Conservation (phyloP, 2,113 vertebrate species). For the Chitala chitala region DNA sequence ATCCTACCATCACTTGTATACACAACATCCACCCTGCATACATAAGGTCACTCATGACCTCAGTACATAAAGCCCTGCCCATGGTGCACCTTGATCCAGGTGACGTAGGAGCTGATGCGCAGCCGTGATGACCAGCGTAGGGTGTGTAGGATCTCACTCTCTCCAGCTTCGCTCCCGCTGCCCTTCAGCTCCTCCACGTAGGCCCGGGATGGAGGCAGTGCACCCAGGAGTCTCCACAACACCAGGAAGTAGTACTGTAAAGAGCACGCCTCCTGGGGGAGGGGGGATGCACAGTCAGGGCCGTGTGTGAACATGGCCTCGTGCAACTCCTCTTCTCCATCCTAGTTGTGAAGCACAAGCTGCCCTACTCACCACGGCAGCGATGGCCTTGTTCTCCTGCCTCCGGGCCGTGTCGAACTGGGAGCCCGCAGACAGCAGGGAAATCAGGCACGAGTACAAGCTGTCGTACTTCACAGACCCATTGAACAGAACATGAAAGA, state of each 20-base stretch:
- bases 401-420: conserved; percentile 85
- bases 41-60: no score
- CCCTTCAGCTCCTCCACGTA: conserved; percentile 85
- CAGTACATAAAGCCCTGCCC: background rate
- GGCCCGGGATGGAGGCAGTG: conserved; percentile 84
- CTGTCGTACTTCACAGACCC: conserved; percentile 80
- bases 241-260: conserved; percentile 95
- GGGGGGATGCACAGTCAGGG: no score
- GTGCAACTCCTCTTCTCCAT: no score
- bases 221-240: conserved; percentile 88
- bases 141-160: conserved; percentile 90
- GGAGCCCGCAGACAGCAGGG: conserved; percentile 83
- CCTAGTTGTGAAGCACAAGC: background rate
- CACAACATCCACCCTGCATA: no score
- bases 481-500: conserved; percentile 84
- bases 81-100: conserved; percentile 85
- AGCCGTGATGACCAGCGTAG: conserved; percentile 93
- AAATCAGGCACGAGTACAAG: conserved; percentile 78
- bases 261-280: conserved; percentile 86
- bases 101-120: conserved; percentile 74
- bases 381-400: conserved; percentile 81
- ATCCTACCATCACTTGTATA: no score
- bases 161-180: conserved; percentile 77
- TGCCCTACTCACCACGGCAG: conserved; percentile 70
- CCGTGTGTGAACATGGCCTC: no score